Evolutionary conservation across 2,888 invertebrate species (phyloP), one percentile per base, ranked within the genome.

Genomic region (Cybosia mesomella): DNA sequence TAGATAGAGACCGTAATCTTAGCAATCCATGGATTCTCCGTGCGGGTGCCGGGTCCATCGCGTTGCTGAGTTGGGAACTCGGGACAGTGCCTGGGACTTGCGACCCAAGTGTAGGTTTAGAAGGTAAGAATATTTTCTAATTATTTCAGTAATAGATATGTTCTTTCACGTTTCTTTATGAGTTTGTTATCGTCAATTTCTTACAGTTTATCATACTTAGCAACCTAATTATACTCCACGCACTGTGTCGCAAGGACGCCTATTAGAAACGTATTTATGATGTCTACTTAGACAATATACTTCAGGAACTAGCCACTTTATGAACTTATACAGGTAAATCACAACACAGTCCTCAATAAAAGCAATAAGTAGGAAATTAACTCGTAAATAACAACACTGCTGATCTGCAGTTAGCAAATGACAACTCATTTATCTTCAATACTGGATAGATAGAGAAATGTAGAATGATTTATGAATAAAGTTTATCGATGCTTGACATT

Each of bases 391-490:
- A 72, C 72, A 71, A 70, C 75, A 71, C 72, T 64, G 71, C 72
- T 75, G 72, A 75, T 74, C 74, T 71, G 63, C 70, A 65, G 66
- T 67, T 79, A 73, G 76, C 75, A 78, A 79, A 81, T 76, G 76
- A 72, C 73, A 74, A 70, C 69, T 55, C 66, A 71, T 76, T 77
- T 70, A 49, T 65, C 43, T 72, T 71, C 71, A 54, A 66, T 61
- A 54, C 43, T 79, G 67, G 72, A 70, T 70, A 67, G 67, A 68
- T 43, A 43, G 49, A 49, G 9, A 8, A n/a, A 49, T n/a, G 49
- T 49, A 9, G 18, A 9, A 49, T n/a, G 49, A n/a, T 9, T 18
- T 49, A 49, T n/a, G 8, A n/a, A n/a, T 18, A 1, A 18, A 18
- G 18, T 13, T 39, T 43, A 5, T 0, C 18, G 18, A 43, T 49